Evolutionary conservation across 1,140 invertebrate genomes (phyloP).

Genomic region (Lordiphosa mommai): DNA sequence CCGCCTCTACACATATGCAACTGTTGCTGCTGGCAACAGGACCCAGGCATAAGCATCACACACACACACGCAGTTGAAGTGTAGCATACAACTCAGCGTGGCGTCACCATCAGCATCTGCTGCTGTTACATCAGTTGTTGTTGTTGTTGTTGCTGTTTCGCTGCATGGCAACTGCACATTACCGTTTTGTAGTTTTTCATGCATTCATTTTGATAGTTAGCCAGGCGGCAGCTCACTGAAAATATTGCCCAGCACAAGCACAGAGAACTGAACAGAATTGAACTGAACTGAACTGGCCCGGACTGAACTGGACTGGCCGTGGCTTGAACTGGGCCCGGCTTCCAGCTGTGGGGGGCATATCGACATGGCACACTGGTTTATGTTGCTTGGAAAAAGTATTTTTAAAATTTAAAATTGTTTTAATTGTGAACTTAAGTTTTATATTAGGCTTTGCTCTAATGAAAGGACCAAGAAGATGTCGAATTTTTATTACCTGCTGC

Average conservation of each 20-base stretch:
- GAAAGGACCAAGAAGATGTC: too few relatives aligned
- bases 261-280: conserved; percentile 5
- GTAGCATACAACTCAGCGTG: conserved; percentile 44
- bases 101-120: conserved; percentile 34
- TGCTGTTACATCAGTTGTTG: conserved; percentile 19
- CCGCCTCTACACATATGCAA: conserved; percentile 22
- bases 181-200: conserved; percentile 69
- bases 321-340: too few relatives aligned
- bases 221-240: conserved; percentile 38
- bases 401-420: too few relatives aligned
- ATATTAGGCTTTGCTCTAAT: too few relatives aligned
- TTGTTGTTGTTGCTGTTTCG: conserved; percentile 5
- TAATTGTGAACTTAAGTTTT: too few relatives aligned
- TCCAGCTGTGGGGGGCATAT: too few relatives aligned
- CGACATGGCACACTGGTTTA: too few relatives aligned
- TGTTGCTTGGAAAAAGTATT: too few relatives aligned
- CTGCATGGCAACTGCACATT: conserved; percentile 61
- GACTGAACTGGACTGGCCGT: too few relatives aligned
- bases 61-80: conserved; percentile 8
- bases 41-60: conserved; percentile 43
- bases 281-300: not conserved
- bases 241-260: conserved; percentile 38
- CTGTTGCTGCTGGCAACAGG: conserved; percentile 39
- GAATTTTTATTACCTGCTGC: too few relatives aligned
- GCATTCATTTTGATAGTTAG: conserved; percentile 63